Percentiles rank a stretch among this genome's conserved stretches.
Evolutionary conservation across 2,888 invertebrate species (phyloP).

Genomic region (Drosophila infuscata): DNA sequence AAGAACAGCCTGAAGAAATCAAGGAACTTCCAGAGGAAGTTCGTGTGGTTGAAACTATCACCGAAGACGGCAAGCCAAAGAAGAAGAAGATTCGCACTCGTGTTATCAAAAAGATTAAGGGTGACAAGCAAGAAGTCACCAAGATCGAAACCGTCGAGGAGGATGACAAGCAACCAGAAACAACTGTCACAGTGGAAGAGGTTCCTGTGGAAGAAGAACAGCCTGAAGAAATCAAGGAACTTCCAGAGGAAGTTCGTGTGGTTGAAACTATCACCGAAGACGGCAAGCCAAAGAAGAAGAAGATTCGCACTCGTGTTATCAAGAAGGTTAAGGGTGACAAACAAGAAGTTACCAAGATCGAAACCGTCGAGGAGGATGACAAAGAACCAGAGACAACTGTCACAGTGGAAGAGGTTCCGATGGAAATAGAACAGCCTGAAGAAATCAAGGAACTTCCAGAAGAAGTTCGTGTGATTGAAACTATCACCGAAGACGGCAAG

Average conservation of each 20-base stretch:
- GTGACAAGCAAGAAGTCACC: constrained; percentile 25
- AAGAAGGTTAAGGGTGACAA: constrained; percentile 45
- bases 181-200: constrained; percentile 9
- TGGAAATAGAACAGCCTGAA: constrained; percentile 20
- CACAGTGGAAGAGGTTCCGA: constrained; percentile 29
- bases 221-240: constrained; percentile 18
- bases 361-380: constrained; percentile 40
- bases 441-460: constrained; percentile 33
- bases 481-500: constrained; percentile 37
- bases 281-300: constrained; percentile 35
- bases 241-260: constrained; percentile 31
- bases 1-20: constrained; percentile 19
- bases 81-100: constrained; percentile 27
- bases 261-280: constrained; percentile 25
- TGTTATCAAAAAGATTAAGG: constrained; percentile 22
- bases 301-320: constrained; percentile 45
- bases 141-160: constrained; percentile 29
- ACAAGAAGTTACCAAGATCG: constrained; percentile 39
- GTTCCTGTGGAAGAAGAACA: constrained; percentile 4
- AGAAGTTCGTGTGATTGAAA: constrained; percentile 36
- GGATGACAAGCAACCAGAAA: constrained; percentile 16
- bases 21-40: constrained; percentile 20
- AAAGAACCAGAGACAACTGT: constrained; percentile 33
- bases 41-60: constrained; percentile 12
- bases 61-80: constrained; percentile 21